Evolutionary conservation across 2,113 vertebrate genomes (phyloP).

Genomic region (Suricata suricatta): DNA sequence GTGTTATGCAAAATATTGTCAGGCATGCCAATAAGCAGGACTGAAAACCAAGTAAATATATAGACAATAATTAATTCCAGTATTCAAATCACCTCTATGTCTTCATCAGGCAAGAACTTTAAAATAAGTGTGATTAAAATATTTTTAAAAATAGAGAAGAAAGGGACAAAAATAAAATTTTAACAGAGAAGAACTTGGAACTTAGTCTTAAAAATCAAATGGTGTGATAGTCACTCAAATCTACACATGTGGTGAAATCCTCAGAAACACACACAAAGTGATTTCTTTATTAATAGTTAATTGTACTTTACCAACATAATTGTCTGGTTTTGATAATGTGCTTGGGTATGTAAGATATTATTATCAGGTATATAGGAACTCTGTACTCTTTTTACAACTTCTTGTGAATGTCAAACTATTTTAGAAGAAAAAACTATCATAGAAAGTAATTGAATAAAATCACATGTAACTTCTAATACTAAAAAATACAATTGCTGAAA

Average conservation of each 20-base stretch:
- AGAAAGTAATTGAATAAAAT: background rate
- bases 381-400: background rate
- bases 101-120: background rate
- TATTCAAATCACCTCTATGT: background rate
- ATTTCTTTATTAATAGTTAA: background rate
- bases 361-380: background rate
- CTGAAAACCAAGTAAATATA: background rate
- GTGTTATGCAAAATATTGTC: background rate
- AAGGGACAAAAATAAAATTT: background rate
- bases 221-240: background rate
- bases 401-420: background rate
- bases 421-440: background rate
- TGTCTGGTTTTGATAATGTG: slow-evolving; percentile 17
- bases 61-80: background rate
- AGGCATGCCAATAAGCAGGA: background rate
- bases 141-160: background rate
- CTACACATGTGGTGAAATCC: background rate
- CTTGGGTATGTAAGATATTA: background rate
- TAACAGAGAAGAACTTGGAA: background rate
- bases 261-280: background rate
- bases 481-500: background rate
- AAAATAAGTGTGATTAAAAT: slow-evolving; percentile 10
- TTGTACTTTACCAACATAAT: background rate
- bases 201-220: slow-evolving; percentile 30
- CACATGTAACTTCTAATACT: slow-evolving; percentile 36